Base-by-base conservation (phyloP, 1,140 invertebrate genomes). In the Apolygus lucorum region DNA sequence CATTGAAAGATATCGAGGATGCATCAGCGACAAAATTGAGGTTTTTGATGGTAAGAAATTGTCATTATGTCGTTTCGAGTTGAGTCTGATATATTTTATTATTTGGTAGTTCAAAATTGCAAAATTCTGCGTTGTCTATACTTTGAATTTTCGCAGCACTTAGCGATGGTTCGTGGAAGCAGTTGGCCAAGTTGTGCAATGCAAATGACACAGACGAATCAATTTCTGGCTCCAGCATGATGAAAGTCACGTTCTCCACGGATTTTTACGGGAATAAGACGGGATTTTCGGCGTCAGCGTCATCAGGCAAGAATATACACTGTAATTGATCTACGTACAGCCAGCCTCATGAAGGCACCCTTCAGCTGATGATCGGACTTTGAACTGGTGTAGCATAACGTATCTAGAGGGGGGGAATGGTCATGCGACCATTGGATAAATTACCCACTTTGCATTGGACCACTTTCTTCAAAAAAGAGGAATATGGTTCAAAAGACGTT, bases 241-340 rank as follows among this genome's bases (percentile, higher is more conserved):
- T 87, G 77, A 85, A 84, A 63, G 79, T 88, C 1, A 77, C 79
- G 67, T 86, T 88, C 72, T 71, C 76, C 0, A 77, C 82, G 2
- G 82, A 87, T 72, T 0, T 1, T 13, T 81, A 77, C 52, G 24
- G 75, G 0, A 86, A 86, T 73, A 77, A 78, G 71, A 83, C 84
- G 0, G 88, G 88, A 14, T 90, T 90, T 76, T 72, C 75, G 27
- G 83, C 81, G 8, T n/a, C 76, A 2, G 76, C 80, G 17, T 73
- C 72, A 22, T 72, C 76, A 77, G 78, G 82, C 84, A 75, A 75
- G 49, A 65, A 22, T 49, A 4, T 42, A 42, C 34, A 42, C 34
- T 17, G 4, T 42, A 42, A n/a, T n/a, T n/a, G n/a, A n/a, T n/a
- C n/a, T n/a, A n/a, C n/a, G n/a, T n/a, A n/a, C n/a, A n/a, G n/a